These are phyloP conservation scores for Pithys albifrons DNA, from an alignment of 2,113 vertebrate species.

Conservation along the genomic window DNA sequence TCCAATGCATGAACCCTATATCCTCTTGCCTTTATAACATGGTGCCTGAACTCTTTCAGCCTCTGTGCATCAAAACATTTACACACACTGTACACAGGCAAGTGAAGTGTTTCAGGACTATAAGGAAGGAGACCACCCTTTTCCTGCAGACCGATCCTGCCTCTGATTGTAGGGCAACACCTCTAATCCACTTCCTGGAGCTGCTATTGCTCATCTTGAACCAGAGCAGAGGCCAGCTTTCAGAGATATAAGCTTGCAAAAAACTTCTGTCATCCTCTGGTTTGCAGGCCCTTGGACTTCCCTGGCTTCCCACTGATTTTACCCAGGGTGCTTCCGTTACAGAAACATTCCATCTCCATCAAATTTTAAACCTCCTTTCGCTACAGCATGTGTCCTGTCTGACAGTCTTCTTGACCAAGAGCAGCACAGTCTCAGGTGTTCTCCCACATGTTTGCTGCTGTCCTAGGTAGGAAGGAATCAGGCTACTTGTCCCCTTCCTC, in stretches of 20 bases:
- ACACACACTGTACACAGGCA: background rate
- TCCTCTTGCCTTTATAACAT: background rate
- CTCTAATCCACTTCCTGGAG: background rate
- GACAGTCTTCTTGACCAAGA: background rate
- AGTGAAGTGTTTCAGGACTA: background rate
- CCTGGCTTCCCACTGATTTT: background rate
- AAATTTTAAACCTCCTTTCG: background rate
- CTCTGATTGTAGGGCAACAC: fast-evolving
- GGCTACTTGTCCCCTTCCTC: background rate
- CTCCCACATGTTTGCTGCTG: background rate
- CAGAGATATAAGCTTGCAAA: background rate
- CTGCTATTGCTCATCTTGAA: background rate
- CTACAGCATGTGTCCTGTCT: background rate
- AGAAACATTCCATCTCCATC: background rate
- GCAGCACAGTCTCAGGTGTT: background rate
- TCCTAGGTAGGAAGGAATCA: background rate
- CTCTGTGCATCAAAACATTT: background rate
- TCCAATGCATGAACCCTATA: background rate
- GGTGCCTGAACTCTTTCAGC: background rate
- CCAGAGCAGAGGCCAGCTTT: background rate
- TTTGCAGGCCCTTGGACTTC: background rate
- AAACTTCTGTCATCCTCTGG: background rate
- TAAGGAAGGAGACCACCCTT: background rate
- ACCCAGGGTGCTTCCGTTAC: background rate
- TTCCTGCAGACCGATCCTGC: fast-evolving